Evolutionary conservation across 1,140 invertebrate genomes (phyloP).

Genomic region (Aethina tumida): DNA sequence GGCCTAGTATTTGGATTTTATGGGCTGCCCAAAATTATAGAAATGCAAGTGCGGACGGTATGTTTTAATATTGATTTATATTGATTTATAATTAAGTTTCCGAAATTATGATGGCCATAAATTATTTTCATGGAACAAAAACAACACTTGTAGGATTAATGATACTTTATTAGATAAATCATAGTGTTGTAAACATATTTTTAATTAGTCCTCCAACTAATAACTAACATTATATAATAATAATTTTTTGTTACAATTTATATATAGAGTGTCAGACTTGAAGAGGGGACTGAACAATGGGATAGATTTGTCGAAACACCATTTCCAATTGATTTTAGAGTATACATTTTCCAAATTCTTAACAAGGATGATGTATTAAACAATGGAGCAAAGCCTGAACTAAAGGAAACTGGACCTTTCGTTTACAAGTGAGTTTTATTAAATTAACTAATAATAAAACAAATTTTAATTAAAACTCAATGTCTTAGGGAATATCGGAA

Average conservation of each 20-base stretch:
- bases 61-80: neutral
- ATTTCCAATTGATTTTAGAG: conserved; percentile 44
- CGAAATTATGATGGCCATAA: neutral
- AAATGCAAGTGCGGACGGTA: conserved; percentile 6
- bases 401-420: conserved; percentile 48
- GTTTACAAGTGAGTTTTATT: conserved; percentile 48
- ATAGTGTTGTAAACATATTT: too few relatives aligned
- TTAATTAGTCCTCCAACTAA: too few relatives aligned
- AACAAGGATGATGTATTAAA: conserved; percentile 51
- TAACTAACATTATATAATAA: neutral
- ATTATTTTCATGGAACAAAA: too few relatives aligned
- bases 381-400: conserved; percentile 43
- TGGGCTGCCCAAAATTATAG: conserved; percentile 10
- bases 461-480: conserved; percentile 3
- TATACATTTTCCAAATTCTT: conserved; percentile 61
- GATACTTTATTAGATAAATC: too few relatives aligned
- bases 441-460: conserved; percentile 5
- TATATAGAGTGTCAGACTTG: conserved; percentile 37
- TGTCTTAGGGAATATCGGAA: conserved; percentile 41
- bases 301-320: conserved; percentile 43
- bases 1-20: conserved; percentile 7
- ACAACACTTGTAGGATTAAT: too few relatives aligned
- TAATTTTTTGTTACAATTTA: neutral
- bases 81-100: conserved; percentile 1
- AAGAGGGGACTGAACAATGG: conserved; percentile 40